Base-by-base conservation (phyloP, 2,797 vertebrate genomes). In the Spheniscus humboldti region DNA sequence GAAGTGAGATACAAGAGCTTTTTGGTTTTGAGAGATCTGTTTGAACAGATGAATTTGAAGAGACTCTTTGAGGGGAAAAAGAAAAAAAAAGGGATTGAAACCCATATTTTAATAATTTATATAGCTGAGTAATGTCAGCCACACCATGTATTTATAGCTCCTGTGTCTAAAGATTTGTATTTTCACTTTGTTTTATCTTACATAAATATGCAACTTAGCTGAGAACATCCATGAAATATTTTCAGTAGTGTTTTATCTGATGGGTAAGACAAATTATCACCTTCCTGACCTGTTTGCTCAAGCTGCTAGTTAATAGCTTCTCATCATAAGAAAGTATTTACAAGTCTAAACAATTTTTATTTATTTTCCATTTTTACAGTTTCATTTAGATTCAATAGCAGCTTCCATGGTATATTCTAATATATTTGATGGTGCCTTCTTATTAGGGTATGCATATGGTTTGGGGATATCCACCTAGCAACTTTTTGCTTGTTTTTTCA, bases 391-490 rank as follows among this genome's bases (percentile, higher is more conserved):
- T 76, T 86, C 48, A 45, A 2, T 35, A 86, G 22, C 22, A 67
- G 18, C 25, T 82, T 7, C 14, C 4, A 8, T 39, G 33, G 13
- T 35, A 8, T 59, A 10, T 57, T 68, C 45, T n/a, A n/a, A 18
- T n/a, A 8, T 62, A 24, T 69, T 57, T 43, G 13, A 45, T 75
- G 23, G 3, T 66, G 11, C 20, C 69, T 82, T 68, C 31, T 79
- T 72, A 10, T 60, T 79, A 0, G 0, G 30, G 6, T 53, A n/a
- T 69, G 31, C 13, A 7, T 57, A 35, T 55, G 5, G 9, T 55
- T 81, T 55, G 30, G 22, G 31, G 20, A 10, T 66, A 53, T 39
- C 45, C 24, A 13, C 18, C 30, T 68, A 64, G 67, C 19, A 75
- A 37, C 12, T 22, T 83, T 33, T 60, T 77, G 14, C 31, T 73